A percentile compares a stretch with the other conserved stretches of the same genome.
Conservation (phyloP, 2,888 invertebrate genomes). For the Coenonympha glycerion region DNA sequence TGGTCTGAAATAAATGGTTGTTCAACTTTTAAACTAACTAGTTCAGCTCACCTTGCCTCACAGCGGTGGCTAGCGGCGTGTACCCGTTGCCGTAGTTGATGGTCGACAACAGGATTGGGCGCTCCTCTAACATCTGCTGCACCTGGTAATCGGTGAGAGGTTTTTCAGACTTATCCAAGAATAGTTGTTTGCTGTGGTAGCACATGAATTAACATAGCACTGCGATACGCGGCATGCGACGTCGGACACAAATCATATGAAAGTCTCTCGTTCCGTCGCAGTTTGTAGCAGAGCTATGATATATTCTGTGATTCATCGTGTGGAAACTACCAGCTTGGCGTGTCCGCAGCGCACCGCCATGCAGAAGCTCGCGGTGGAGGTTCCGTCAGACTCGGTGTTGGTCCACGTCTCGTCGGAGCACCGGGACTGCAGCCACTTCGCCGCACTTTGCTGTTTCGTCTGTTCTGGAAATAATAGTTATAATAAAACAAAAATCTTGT, state of each 20-base stretch:
- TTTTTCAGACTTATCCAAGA: too few species aligned
- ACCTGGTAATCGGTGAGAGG: constrained; percentile 44
- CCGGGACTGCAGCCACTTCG: constrained; percentile 43
- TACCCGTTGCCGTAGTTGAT: constrained; percentile 63
- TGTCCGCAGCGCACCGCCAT: constrained; percentile 67
- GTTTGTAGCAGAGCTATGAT: too few species aligned
- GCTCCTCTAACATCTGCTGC: constrained; percentile 59
- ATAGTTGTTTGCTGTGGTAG: too few species aligned
- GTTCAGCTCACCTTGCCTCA: constrained; percentile 49
- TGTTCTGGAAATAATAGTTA: not conserved
- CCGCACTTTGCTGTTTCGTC: not conserved
- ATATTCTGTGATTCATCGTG: too few species aligned
- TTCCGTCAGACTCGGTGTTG: constrained; percentile 55
- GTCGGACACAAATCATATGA: too few species aligned
- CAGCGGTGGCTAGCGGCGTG: constrained; percentile 73
- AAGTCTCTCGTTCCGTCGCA: too few species aligned
- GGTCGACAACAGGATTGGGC: constrained; percentile 62
- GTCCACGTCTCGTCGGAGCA: constrained; percentile 57
- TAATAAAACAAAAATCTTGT: not conserved
- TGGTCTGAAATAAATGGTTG: too few species aligned
- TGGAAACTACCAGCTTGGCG: constrained; percentile 59
- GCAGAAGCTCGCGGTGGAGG: constrained; percentile 58
- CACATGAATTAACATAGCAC: too few species aligned
- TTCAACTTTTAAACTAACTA: not conserved
- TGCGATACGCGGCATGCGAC: too few species aligned